Evolutionary conservation across 2,888 invertebrate genomes (phyloP), one percentile per base, ranked within the genome.

Genomic region (Deilephila porcellus): DNA sequence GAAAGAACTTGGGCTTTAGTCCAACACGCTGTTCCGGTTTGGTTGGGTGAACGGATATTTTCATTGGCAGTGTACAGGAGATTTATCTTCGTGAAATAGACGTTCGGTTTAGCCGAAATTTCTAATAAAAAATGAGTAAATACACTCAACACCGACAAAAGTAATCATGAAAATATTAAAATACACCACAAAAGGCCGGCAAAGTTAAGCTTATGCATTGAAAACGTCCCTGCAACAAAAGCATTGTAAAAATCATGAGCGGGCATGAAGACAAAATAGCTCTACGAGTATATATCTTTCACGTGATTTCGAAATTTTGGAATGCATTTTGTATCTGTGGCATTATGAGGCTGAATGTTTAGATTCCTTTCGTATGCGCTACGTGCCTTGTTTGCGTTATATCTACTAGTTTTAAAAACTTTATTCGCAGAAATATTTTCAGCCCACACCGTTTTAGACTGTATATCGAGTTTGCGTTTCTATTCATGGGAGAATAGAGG

Each of bases 341-440:
- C 52, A 52, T 25, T 34, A 45, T 63, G 6, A 67, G 67, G 20
- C 67, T 20, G 64, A 37, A 64, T 64, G 64, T 37, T 60, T 29
- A 25, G 64, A 20, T 45, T 20, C 14, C 37, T 20, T 45, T 64
- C 37, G 37, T 45, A 11, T 20, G 20, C 20, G 64, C 17, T 67
- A 67, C 67, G 67, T 67, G 67, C 25, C 25, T 45, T 67, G 67
- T 25, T 45, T 67, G 11, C n/a, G 14, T 56, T 20, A 52, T 52
- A 45, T 20, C 14, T 25, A 25, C 52, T 67, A 52, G 52, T 52
- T 67, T 52, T 67, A 25, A 45, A 64, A 45, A 11, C 8, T 52
- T 52, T 67, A 67, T 67, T 11, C 45, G 64, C 14, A 8, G 37
- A 45, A 45, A 25, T 45, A 25, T 67, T 67, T 67, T 45, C 64